These are phyloP conservation scores for Oryctolagus cuniculus DNA, from an alignment of 2,113 vertebrate genomes.

Conservation along the genomic window mOryCun1.1 NC_091439.1:134768501-134769000, in stretches of 20 bases:
- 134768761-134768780: neutral
- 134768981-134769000: neutral
- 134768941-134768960: neutral
- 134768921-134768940: too few relatives aligned
- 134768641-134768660: neutral
- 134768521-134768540: conserved; percentile 56
- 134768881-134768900: neutral
- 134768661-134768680: neutral
- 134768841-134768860: neutral
- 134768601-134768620: neutral
- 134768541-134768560: conserved; percentile 10
- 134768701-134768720: neutral
- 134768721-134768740: neutral
- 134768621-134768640: neutral
- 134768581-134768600: neutral
- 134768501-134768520: conserved; percentile 57
- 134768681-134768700: neutral
- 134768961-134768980: conserved; percentile 22
- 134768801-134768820: neutral
- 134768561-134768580: conserved; percentile 11
- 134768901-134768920: neutral
- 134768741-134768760: neutral
- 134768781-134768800: neutral
- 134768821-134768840: too few relatives aligned
- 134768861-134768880: neutral